phyloP scores from a whole-genome alignment of 1,140 invertebrate species.

The Brevipalpus yothersi region DNA sequence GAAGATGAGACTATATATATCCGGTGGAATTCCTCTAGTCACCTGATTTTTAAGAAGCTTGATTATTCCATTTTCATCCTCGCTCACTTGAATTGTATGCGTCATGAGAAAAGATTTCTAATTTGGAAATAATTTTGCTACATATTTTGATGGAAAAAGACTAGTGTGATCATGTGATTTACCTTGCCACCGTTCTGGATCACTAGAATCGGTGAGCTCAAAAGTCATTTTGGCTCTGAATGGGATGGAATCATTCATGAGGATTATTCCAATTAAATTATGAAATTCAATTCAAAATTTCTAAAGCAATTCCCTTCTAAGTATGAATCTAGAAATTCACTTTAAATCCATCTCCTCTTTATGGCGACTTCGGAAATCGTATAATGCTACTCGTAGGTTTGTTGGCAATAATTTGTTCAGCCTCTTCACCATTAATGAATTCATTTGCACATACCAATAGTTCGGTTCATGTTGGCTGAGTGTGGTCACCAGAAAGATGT shows the following conservation, averaged over 20 bases:
- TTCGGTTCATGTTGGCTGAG: too few species aligned
- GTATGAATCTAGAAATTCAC: conserved; percentile 22
- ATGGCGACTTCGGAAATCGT: conserved; percentile 80
- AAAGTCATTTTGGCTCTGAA: conserved; percentile 70
- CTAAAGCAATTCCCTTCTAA: too few species aligned
- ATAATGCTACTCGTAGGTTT: conserved; percentile 76
- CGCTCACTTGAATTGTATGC: conserved; percentile 36
- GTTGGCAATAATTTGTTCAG: conserved; percentile 58
- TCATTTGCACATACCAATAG: too few species aligned
- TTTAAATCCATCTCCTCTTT: conserved; percentile 79
- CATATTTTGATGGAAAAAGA: conserved; percentile 82
- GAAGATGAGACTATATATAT: background rate
- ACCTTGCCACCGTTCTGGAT: conserved; percentile 83
- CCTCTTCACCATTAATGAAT: conserved; percentile 30
- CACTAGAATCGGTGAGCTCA: conserved; percentile 73
- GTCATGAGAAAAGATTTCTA: conserved; percentile 65
- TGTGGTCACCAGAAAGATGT: too few species aligned
- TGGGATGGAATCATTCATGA: too few species aligned
- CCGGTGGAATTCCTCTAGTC: conserved; percentile 7
- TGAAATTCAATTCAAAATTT: background rate
- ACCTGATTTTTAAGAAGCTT: conserved; percentile 42
- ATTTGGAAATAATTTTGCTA: conserved; percentile 59
- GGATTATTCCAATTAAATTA: background rate
- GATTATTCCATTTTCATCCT: conserved; percentile 26
- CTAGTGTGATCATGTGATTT: conserved; percentile 72